Base-by-base conservation (phyloP, 2,888 invertebrate species). In the Patella pellucida region DNA sequence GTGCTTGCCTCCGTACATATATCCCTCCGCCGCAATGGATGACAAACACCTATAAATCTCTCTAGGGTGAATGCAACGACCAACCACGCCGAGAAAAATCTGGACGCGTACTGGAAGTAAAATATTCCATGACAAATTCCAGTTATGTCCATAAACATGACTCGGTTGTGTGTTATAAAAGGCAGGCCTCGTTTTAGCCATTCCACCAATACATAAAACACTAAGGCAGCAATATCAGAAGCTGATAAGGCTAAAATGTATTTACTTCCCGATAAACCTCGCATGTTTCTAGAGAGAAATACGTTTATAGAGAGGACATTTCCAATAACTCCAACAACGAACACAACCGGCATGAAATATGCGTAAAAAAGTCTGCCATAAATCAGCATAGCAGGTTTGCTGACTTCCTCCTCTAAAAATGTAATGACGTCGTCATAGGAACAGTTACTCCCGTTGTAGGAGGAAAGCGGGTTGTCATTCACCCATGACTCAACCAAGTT, bases 181-280 rank as follows among this genome's bases (percentile, higher is more conserved):
- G 82, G 81, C n/a, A 85, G 71, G 15, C 89, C 89, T 19, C 86
- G 77, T n/a, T 82, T 73, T 16, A 90, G 72, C 90, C 90, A 90
- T 71, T 89, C 89, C 56, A 88, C 76, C 27, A 89, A 82, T 11
- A 89, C 89, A 77, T 87, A 89, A 68, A 96, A 92, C 1, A 95
- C 89, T 15, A 94, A 93, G 0, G 94, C 86, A 19, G 96, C 90
- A 83, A 95, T 95, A 4, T 95, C 92, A 0, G 95, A 95, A 88
- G 95, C 95, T 77, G 96, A 95, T 71, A 96, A 90, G 0, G 95
- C 95, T 0, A 95, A 94, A 77, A 96, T 91, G 89, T 96, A 96
- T 81, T 94, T 94, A 79, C 95, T 95, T 0, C 96, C 95, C 0
- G 96, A 95, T 73, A 88, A 83, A 3, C 83, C 78, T 14, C 95